Base-by-base conservation (phyloP, 2,113 vertebrate genomes). In the Cebidichthys violaceus region DNA sequence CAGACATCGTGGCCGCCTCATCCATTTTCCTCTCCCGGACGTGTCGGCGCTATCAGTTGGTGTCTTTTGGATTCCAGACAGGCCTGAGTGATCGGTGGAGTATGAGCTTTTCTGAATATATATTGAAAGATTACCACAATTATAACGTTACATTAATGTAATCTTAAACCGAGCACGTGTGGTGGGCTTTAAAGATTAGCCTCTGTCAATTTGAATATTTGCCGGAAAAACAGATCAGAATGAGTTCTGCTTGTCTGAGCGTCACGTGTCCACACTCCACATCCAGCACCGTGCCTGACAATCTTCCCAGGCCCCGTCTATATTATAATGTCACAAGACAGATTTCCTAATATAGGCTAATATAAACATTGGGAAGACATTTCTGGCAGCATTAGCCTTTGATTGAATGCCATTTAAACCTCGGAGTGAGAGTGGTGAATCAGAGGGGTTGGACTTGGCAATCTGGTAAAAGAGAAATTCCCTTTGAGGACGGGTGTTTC, bases 351-450 rank as follows among this genome's bases (percentile, higher is more conserved):
- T 75, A 62, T 77, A 91, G 84, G 75, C 80, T 69, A 85, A 84
- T 86, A 75, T 82, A 90, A 92, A 90, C 87, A 93, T 77, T 54
- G 73, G 67, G 72, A 41, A 50, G 65, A 86, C 43, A 24, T 84
- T 82, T 82, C 70, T 88, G 80, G 81, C 70, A 72, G 80, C 65
- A 75, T 85, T 57, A 71, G 80, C 57, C 76, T 87, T 79, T 84
- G 83, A 91, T 67, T 92, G 86, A 88, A 89, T 85, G 78, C 77
- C 86, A 89, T 91, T 90, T 85, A 86, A 90, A 86, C 67, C 70
- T 71, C 77, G 31, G 41, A 76, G 60, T 77, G 71, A 72, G 70
- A 70, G 77, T 75, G 70, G 75, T 79, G 81, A 88, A 85, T 90
- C 87, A 81, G 77, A 86, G 31, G 81, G 72, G 78, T 65, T 65